Conservation (phyloP, 1,140 invertebrate genomes). For the Drosophila eugracilis region DNA sequence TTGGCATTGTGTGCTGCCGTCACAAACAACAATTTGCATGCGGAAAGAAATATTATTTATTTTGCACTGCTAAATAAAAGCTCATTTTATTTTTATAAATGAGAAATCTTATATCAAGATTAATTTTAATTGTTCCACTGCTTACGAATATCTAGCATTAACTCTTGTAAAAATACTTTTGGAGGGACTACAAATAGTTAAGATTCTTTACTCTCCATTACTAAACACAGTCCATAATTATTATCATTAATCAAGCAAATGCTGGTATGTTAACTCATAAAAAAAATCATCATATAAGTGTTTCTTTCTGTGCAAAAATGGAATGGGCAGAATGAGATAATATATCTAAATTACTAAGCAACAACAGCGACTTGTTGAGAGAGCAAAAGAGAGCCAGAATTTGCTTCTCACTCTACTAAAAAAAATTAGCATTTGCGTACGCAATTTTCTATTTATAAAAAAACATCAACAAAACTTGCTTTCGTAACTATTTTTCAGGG, state of each 20-base stretch:
- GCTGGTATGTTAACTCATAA: neutral
- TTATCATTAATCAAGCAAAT: too few species aligned
- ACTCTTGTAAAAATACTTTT: too few species aligned
- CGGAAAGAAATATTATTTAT: constrained; percentile 27
- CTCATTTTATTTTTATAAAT: neutral
- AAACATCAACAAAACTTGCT: constrained; percentile 65
- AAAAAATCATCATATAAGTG: neutral
- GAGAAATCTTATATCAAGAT: too few species aligned
- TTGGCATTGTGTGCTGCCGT: constrained; percentile 53
- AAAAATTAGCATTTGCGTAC: constrained; percentile 77
- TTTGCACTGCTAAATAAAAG: neutral
- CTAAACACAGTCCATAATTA: neutral
- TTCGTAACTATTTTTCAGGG: constrained; percentile 65
- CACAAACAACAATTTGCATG: constrained; percentile 47
- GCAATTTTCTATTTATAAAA: constrained; percentile 85
- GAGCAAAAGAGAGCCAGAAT: constrained; percentile 12
- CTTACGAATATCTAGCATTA: too few species aligned
- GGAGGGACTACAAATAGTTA: too few species aligned
- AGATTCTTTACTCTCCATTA: too few species aligned
- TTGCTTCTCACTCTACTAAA: constrained; percentile 24
- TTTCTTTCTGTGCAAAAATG: constrained; percentile 22
- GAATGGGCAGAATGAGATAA: constrained; percentile 68
- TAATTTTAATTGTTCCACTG: too few species aligned
- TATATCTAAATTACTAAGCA: constrained; percentile 69
- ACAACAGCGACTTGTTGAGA: constrained; percentile 77